Percentiles rank a stretch among this genome's conserved stretches.
Conservation (phyloP, 2,113 vertebrate species). For the Lophotis ruficrista region DNA sequence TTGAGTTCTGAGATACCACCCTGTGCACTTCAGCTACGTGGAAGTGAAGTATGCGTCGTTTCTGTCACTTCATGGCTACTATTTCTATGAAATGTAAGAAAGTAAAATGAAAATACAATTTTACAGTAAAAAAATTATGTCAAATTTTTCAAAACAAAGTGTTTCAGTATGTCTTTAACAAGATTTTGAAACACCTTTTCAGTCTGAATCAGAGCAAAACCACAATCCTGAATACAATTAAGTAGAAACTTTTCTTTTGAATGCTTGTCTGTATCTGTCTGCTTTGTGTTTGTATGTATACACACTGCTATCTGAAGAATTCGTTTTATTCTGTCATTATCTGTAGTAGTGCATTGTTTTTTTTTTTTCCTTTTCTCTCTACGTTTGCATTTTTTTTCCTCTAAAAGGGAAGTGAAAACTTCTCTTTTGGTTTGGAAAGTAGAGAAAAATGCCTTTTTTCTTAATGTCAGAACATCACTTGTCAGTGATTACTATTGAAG, state of each 20-base stretch:
- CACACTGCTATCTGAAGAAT: not conserved
- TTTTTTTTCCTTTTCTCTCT: not conserved
- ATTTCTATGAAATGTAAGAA: not conserved
- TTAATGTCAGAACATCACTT: not conserved
- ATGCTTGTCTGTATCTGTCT: not conserved
- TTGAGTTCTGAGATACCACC: not conserved
- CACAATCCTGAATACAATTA: not conserved
- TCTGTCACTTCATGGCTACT: not conserved
- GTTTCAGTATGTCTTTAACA: not conserved
- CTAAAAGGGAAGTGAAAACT: not conserved
- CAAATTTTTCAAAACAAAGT: not conserved
- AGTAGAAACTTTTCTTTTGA: not conserved
- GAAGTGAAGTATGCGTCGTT: not conserved
- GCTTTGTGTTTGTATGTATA: not conserved
- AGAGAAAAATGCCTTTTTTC: not conserved
- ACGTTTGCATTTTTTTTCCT: not conserved
- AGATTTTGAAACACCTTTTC: not conserved
- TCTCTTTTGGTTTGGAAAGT: not conserved
- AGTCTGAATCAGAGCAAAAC: not conserved
- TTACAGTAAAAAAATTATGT: not conserved
- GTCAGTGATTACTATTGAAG: not conserved
- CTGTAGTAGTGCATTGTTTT: not conserved
- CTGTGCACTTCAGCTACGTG: not conserved
- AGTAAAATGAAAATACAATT: not conserved
- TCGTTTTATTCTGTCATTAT: not conserved